These are phyloP conservation scores for Himalopsyche japonica DNA, from an alignment of 2,888 invertebrate genomes.

Conservation along the genomic window DNA sequence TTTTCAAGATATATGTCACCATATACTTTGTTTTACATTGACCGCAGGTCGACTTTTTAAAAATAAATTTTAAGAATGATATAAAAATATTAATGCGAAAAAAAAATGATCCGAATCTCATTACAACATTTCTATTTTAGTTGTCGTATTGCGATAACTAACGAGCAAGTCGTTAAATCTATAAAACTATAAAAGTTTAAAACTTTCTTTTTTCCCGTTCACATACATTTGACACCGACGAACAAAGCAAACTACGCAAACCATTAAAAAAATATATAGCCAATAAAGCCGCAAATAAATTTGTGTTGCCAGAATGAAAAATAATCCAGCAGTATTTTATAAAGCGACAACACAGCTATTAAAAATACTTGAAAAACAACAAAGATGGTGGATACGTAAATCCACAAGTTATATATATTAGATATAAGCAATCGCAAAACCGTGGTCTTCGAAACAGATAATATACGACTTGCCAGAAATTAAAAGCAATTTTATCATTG, in stretches of 20 bases:
- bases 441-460: no score
- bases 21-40: no score
- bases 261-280: conserved; percentile 35
- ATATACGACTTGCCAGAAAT: no score
- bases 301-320: conserved; percentile 22
- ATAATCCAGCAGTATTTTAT: neutral
- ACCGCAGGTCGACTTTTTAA: no score
- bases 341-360: neutral
- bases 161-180: neutral
- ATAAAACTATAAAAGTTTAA: conserved; percentile 13
- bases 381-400: neutral
- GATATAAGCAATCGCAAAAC: no score
- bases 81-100: no score
- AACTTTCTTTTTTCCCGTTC: conserved; percentile 9
- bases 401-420: no score
- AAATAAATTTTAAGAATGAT: no score
- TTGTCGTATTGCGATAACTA: neutral
- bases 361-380: neutral
- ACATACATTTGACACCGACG: conserved; percentile 1
- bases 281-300: conserved; percentile 31
- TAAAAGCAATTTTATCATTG: no score
- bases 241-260: conserved; percentile 6
- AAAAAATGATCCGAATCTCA: neutral
- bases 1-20: no score
- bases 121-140: neutral